These are phyloP conservation scores for Serinus canaria DNA, from an alignment of 2,113 vertebrate genomes.

Conservation along the genomic window DNA sequence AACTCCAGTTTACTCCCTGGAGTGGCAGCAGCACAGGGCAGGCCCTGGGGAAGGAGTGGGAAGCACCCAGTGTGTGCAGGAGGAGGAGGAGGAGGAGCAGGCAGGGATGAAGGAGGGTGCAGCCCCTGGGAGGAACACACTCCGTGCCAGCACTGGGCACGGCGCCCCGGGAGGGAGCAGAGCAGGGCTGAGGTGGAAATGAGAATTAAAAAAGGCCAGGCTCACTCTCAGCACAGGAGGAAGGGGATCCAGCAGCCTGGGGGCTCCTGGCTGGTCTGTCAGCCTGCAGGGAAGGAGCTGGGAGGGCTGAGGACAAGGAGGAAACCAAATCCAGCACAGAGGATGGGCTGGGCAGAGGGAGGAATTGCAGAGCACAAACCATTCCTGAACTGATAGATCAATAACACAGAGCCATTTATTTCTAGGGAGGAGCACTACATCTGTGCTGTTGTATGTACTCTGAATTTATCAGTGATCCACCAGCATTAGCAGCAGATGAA, in stretches of 20 bases:
- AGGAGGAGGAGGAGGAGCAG: not conserved
- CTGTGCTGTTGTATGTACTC: not conserved
- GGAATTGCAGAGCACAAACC: not conserved
- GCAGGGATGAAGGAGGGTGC: not conserved
- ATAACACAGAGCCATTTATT: not conserved
- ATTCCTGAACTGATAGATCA: not conserved
- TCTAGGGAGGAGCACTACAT: no score
- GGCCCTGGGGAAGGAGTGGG: not conserved
- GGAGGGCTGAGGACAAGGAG: not conserved
- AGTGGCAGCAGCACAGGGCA: not conserved
- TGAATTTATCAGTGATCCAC: not conserved
- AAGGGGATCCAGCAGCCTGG: fast-evolving
- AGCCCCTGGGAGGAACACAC: not conserved
- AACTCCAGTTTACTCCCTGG: not conserved
- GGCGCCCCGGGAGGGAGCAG: not conserved
- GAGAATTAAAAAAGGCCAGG: not conserved
- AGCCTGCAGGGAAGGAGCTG: not conserved
- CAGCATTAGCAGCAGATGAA: not conserved
- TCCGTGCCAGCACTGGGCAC: no score
- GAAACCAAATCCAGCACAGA: not conserved
- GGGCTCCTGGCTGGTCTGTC: not conserved
- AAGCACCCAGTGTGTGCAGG: not conserved
- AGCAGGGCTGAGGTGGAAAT: not conserved
- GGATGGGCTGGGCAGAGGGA: not conserved
- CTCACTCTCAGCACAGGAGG: not conserved